phyloP scores from a whole-genome alignment of 2,888 invertebrate species.

The Rhingia rostrata region DNA sequence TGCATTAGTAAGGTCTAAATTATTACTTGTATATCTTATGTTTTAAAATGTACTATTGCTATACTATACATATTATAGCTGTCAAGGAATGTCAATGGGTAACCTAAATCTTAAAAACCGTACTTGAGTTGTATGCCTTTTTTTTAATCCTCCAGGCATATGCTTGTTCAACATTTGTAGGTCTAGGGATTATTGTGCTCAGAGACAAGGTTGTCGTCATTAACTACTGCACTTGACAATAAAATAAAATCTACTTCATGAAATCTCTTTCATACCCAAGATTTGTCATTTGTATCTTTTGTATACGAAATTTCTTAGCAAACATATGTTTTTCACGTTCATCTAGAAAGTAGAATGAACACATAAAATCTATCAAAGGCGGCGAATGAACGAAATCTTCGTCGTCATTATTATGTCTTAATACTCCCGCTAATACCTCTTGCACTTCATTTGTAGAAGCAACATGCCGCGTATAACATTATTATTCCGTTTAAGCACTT shows the following conservation, averaged over 20 bases:
- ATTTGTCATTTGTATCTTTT: slow-evolving; percentile 67
- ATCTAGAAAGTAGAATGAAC: slow-evolving; percentile 37
- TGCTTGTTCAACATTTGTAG: not conserved
- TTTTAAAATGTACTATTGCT: too few relatives aligned
- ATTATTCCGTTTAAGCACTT: slow-evolving; percentile 74
- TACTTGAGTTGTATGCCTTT: not conserved
- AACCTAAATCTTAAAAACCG: not conserved
- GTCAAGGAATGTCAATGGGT: too few relatives aligned
- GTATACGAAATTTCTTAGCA: slow-evolving; percentile 37
- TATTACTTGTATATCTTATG: too few relatives aligned
- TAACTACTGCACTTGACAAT: slow-evolving; percentile 54
- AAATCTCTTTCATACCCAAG: slow-evolving; percentile 13
- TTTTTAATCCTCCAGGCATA: not conserved
- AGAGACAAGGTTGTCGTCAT: slow-evolving; percentile 46
- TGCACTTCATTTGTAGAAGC: slow-evolving; percentile 71
- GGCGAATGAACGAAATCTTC: slow-evolving; percentile 29
- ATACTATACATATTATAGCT: too few relatives aligned
- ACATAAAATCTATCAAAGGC: slow-evolving; percentile 4
- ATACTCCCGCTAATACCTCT: slow-evolving; percentile 69
- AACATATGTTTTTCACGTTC: slow-evolving; percentile 8
- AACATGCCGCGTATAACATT: slow-evolving; percentile 71
- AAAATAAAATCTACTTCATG: slow-evolving; percentile 22
- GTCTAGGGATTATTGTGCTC: slow-evolving; percentile 18
- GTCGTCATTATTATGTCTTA: slow-evolving; percentile 62
- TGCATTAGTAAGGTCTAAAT: too few relatives aligned